Base-by-base conservation (phyloP, 1,140 invertebrate genomes). In the Micrasema longulum region DNA sequence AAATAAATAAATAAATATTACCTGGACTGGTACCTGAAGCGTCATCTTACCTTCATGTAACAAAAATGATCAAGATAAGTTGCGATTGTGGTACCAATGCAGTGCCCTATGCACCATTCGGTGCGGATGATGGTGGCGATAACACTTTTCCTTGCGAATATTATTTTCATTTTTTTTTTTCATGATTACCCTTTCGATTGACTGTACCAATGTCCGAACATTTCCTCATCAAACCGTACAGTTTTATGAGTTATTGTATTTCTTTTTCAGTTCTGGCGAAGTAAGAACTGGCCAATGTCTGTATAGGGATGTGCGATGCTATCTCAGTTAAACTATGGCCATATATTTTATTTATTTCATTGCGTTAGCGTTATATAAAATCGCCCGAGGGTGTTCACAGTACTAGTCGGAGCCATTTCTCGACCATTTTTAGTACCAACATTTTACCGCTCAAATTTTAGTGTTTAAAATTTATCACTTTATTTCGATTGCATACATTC, bases 231-330 rank as follows among this genome's bases (percentile, higher is more conserved):
- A 23, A 65, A 74, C 72, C 62, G 72, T 74, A 74, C 68, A 69
- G 64, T 65, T 69, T 69, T 74, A 66, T 74, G 72, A 74, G 72
- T 66, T 74, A 74, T 74, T 74, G 68, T 66, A 66, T 36, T 65
- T 36, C 47, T 50, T 23, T 12, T 47, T 47, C 60, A 23, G 12
- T 26, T 50, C 35, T n/a, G n/a, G n/a, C n/a, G 35, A 38, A 36
- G 36, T 60, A 11, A 23, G 2, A 55, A 67, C 43, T 55, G 43
- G 57, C 23, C 66, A 52, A 63, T 72, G 48, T n/a, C n/a, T n/a
- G n/a, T 57, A 69, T 72, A 69, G 74, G 70, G 74, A 75, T 75
- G 74, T 75, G 74, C 74, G 74, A 75, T 75, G 69, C 64, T 75
- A 75, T 75, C 74, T 63, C 12, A n/a, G 31, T 36, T 66, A 52